Conservation (phyloP, 2,888 invertebrate genomes). For the Pelosia muscerda region DNA sequence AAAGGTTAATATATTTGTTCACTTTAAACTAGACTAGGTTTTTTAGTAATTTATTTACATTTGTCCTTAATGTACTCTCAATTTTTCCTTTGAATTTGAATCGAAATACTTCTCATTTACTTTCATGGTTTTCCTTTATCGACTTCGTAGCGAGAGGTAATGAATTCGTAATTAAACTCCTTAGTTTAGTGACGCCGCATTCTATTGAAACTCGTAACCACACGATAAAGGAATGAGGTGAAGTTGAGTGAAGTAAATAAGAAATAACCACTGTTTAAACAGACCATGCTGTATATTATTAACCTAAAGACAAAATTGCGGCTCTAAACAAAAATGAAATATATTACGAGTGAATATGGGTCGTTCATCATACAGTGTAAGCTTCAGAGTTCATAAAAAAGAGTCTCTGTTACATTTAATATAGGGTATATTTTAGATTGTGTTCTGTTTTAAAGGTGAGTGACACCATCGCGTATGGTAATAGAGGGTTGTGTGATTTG, state of each 20-base stretch:
- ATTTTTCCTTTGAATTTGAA: constrained; percentile 8
- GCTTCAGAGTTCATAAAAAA: constrained; percentile 25
- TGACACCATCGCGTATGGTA: constrained; percentile 69
- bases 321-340: constrained; percentile 58
- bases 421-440: constrained; percentile 52
- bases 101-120: constrained; percentile 12
- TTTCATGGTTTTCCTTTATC: constrained; percentile 20
- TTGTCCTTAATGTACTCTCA: neutral
- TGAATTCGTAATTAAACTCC: constrained; percentile 38
- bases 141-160: constrained; percentile 15
- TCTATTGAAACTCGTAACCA: constrained; percentile 27
- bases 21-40: too few relatives aligned
- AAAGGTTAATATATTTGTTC: too few relatives aligned
- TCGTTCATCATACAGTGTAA: constrained; percentile 58
- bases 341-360: constrained; percentile 54
- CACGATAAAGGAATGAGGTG: constrained; percentile 36
- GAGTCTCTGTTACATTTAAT: constrained; percentile 37
- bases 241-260: constrained; percentile 46
- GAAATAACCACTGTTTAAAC: constrained; percentile 42
- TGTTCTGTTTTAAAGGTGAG: constrained; percentile 47
- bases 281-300: constrained; percentile 48
- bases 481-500: constrained; percentile 78
- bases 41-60: too few relatives aligned
- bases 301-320: constrained; percentile 52
- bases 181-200: constrained; percentile 29